These are phyloP conservation scores for Chondrosia reniformis DNA, from an alignment of 37 sponge, comb jelly and placozoan species.

Conservation along the genomic window DNA sequence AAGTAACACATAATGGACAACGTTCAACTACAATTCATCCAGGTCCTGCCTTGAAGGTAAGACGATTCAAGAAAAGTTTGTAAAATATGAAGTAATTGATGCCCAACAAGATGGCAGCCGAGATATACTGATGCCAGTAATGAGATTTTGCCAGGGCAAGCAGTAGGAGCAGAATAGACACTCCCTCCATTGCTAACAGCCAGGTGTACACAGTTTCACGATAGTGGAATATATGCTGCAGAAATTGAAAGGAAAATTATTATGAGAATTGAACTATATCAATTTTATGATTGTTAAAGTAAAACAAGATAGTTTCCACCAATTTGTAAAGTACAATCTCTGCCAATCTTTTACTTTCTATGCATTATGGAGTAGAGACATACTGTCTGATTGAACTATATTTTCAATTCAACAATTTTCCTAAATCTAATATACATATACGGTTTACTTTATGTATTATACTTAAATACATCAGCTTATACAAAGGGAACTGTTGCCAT, in stretches of 20 bases:
- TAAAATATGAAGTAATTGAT: conserved; percentile 69
- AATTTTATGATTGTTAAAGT: too few relatives aligned
- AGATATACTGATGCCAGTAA: conserved; percentile 61
- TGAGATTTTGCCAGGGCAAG: conserved; percentile 43
- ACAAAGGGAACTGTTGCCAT: background rate
- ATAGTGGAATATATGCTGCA: conserved; percentile 9
- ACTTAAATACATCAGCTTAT: too few relatives aligned
- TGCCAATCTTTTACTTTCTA: too few relatives aligned
- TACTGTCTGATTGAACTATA: too few relatives aligned
- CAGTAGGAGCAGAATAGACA: conserved; percentile 42
- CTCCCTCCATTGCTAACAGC: conserved; percentile 18
- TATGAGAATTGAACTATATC: too few relatives aligned
- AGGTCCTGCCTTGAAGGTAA: conserved; percentile 1
- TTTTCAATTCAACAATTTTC: too few relatives aligned
- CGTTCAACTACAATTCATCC: background rate
- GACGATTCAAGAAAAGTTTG: conserved; percentile 58
- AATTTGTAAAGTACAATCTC: too few relatives aligned
- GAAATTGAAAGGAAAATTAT: background rate
- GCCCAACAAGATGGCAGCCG: conserved; percentile 44
- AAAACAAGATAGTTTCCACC: too few relatives aligned
- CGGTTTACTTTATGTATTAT: too few relatives aligned
- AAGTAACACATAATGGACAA: background rate
- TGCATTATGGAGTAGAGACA: too few relatives aligned
- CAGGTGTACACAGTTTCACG: conserved; percentile 29
- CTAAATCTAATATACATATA: too few relatives aligned